Conservation (phyloP, 2,113 vertebrate genomes). For the Macheiramphus alcinus region DNA sequence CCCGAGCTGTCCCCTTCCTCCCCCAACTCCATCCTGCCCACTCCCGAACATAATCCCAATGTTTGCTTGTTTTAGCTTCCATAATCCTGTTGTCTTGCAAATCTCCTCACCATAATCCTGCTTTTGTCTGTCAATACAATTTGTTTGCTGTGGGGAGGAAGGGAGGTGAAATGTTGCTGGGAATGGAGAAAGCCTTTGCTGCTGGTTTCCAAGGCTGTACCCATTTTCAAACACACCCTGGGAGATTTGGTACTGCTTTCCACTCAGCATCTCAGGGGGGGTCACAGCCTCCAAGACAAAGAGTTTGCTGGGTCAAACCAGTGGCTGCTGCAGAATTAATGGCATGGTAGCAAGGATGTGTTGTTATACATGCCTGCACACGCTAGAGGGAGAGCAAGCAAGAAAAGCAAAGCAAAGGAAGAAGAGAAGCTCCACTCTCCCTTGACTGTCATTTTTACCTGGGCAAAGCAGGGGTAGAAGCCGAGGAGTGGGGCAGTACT, state of each 20-base stretch:
- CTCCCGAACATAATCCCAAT: slow-evolving; percentile 45
- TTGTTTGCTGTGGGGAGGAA: slow-evolving; percentile 47
- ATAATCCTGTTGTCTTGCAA: slow-evolving; percentile 66
- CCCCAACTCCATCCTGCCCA: neutral
- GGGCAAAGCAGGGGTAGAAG: neutral
- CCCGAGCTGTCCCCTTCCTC: neutral
- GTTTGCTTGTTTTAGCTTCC: slow-evolving; percentile 62
- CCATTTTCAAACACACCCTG: neutral
- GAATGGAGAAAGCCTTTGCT: slow-evolving; percentile 3
- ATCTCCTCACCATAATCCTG: slow-evolving; percentile 68
- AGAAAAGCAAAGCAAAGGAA: neutral
- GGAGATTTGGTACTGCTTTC: neutral
- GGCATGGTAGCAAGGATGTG: neutral
- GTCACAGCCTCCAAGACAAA: neutral
- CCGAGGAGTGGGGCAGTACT: neutral
- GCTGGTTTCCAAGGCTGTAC: neutral
- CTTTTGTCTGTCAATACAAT: slow-evolving; percentile 67
- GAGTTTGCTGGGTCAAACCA: neutral
- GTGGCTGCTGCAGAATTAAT: neutral
- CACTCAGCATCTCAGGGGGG: neutral
- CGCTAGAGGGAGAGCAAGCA: neutral
- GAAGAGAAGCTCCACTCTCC: neutral
- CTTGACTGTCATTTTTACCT: neutral
- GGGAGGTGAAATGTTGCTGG: neutral
- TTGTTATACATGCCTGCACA: neutral